Evolutionary conservation across 2,797 vertebrate species (phyloP).

Genomic region (Lophotriccus pileatus): DNA sequence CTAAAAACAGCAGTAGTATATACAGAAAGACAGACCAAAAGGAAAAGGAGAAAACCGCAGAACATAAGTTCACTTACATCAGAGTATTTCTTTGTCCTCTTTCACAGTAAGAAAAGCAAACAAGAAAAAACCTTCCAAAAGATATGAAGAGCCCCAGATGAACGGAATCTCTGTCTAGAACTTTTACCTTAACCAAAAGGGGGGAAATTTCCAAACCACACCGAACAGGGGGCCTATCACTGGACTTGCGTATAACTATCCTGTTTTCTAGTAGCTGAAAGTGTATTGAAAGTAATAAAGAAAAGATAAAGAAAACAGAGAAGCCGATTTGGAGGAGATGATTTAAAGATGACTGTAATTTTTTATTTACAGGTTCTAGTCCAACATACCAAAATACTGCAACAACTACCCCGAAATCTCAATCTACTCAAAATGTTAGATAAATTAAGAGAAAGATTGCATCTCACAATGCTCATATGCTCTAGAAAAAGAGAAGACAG

Average conservation of each 20-base stretch:
- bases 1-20: neutral
- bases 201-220: neutral
- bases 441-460: neutral
- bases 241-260: neutral
- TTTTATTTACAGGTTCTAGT: neutral
- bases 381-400: neutral
- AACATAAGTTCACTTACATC: neutral
- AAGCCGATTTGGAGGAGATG: neutral
- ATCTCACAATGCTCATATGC: neutral
- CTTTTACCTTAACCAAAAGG: neutral
- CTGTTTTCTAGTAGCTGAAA: neutral
- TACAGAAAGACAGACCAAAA: neutral
- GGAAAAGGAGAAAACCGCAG: neutral
- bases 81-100: neutral
- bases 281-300: neutral
- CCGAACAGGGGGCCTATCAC: neutral
- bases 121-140: neutral
- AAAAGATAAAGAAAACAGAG: neutral
- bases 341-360: neutral
- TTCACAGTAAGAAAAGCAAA: neutral
- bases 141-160: neutral
- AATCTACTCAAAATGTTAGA: neutral
- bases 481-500: neutral
- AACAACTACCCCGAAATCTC: neutral
- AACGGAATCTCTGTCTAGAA: neutral